Percentiles rank a stretch among this genome's conserved stretches.
Conservation (phyloP, 53 echinoderm and acorn worm species). For the Patiria pectinifera region DNA sequence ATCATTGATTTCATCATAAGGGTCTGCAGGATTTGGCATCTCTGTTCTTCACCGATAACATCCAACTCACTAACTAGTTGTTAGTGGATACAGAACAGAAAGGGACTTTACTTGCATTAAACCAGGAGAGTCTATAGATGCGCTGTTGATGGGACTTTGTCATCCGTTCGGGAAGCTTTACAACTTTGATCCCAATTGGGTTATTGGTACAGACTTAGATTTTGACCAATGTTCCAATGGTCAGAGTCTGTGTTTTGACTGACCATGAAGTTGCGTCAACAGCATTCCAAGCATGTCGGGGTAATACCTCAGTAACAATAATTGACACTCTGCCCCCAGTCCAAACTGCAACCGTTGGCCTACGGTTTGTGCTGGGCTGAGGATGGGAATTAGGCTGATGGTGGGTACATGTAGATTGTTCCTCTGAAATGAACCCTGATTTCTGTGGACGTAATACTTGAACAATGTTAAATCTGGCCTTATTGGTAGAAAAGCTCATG, state of each 20-base stretch:
- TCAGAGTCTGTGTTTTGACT: slow-evolving; percentile 63
- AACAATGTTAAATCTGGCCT: too few species aligned
- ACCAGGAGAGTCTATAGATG: not conserved
- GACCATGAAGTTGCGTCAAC: slow-evolving; percentile 45
- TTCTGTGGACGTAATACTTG: too few species aligned
- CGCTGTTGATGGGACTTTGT: not conserved
- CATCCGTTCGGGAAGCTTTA: not conserved
- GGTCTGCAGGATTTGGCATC: too few species aligned
- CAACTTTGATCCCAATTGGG: slow-evolving; percentile 51
- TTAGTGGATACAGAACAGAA: too few species aligned
- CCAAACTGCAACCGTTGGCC: slow-evolving; percentile 34
- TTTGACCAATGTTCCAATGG: slow-evolving; percentile 51
- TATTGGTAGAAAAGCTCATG: too few species aligned
- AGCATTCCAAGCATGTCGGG: not conserved
- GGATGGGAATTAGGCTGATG: not conserved
- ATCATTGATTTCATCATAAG: too few species aligned
- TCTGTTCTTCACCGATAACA: too few species aligned
- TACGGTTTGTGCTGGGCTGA: not conserved
- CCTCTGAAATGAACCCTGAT: not conserved
- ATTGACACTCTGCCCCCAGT: slow-evolving; percentile 48
- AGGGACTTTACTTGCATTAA: not conserved
- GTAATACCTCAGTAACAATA: not conserved
- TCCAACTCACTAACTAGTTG: too few species aligned
- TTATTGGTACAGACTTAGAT: not conserved
- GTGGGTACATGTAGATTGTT: not conserved